phyloP scores from a whole-genome alignment of 2,113 vertebrate species.

The Rhea pennata region DNA sequence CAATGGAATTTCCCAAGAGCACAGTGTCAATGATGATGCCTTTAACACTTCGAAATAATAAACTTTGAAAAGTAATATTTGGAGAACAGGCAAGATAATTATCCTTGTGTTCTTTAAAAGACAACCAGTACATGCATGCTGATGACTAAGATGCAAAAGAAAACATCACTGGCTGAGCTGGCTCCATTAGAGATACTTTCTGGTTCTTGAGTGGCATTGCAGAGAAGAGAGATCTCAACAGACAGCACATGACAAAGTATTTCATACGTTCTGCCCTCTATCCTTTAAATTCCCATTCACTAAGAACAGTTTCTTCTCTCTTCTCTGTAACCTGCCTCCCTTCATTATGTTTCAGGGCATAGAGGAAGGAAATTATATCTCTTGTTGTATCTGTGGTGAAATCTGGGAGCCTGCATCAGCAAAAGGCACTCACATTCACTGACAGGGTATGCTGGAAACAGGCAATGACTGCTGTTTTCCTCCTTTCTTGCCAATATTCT shows the following conservation, averaged over 20 bases:
- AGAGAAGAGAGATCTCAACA: background rate
- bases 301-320: background rate
- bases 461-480: background rate
- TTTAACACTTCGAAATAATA: background rate
- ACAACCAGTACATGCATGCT: background rate
- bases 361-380: background rate
- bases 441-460: background rate
- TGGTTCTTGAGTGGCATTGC: background rate
- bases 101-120: background rate
- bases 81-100: background rate
- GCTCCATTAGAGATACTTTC: background rate
- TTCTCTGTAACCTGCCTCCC: background rate
- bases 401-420: background rate
- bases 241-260: fast-evolving
- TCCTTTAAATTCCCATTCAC: background rate
- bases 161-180: background rate
- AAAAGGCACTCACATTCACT: background rate
- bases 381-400: background rate
- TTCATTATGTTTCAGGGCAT: background rate
- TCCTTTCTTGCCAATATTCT: background rate
- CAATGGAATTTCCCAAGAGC: background rate
- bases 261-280: background rate
- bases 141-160: background rate
- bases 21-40: background rate
- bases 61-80: background rate